These are phyloP conservation scores for Ptyas mucosa DNA, from an alignment of 2,113 vertebrate genomes.

Conservation along the genomic window DNA sequence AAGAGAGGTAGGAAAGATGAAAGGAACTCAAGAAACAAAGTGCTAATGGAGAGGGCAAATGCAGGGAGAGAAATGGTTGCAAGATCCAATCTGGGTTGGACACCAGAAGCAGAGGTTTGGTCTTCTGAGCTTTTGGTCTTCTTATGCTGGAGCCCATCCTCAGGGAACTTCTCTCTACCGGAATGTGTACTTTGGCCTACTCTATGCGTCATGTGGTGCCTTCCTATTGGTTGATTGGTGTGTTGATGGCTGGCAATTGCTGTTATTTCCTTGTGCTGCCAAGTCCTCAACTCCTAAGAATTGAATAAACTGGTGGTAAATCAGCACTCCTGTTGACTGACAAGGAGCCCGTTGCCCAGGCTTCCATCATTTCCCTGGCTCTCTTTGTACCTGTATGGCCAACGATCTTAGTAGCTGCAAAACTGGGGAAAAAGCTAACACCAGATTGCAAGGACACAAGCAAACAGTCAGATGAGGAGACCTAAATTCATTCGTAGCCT, in stretches of 20 bases:
- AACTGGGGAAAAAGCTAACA: neutral
- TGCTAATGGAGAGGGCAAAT: neutral
- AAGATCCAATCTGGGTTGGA: neutral
- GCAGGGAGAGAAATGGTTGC: neutral
- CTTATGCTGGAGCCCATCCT: neutral
- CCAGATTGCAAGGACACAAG: neutral
- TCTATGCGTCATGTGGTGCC: neutral
- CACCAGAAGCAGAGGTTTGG: neutral
- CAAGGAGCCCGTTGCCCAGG: neutral
- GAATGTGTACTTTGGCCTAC: neutral
- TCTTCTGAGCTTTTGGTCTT: neutral
- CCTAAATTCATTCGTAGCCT: neutral
- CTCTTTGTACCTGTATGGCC: neutral
- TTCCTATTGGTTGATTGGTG: neutral
- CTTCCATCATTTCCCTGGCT: neutral
- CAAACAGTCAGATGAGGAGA: neutral
- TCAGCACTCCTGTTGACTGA: neutral
- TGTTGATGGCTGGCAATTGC: neutral
- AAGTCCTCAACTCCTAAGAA: neutral
- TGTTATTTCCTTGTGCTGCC: neutral
- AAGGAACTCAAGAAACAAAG: neutral
- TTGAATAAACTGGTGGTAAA: neutral
- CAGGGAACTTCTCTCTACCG: neutral
- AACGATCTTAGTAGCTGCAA: neutral
- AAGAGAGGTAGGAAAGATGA: neutral